Conservation (phyloP, 1,140 invertebrate genomes). For the Drosophila punjabiensis region DNA sequence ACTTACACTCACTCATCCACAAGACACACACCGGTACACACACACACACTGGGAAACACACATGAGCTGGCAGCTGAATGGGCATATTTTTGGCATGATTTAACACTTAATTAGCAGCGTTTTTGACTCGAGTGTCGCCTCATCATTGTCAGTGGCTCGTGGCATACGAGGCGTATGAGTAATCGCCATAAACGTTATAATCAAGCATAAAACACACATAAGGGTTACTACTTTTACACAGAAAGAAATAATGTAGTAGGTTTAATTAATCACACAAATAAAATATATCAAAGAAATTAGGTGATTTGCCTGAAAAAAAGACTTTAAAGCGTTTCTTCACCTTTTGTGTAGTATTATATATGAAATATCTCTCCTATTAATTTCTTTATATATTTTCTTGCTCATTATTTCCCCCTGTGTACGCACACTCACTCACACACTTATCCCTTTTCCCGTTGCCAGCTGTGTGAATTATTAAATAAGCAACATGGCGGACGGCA, state of each 20-base stretch:
- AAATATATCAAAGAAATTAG: not conserved
- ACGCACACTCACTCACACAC: not conserved
- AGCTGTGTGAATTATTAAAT: constrained; percentile 62
- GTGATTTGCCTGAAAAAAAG: no score
- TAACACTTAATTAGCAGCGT: constrained; percentile 79
- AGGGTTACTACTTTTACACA: constrained; percentile 17
- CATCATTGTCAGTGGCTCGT: constrained; percentile 59
- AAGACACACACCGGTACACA: constrained; percentile 11
- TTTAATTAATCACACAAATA: not conserved
- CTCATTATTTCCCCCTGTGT: not conserved
- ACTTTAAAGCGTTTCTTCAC: no score
- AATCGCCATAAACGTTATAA: constrained; percentile 71
- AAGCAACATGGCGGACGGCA: constrained; percentile 50
- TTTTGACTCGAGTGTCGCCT: constrained; percentile 76
- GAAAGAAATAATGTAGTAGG: not conserved
- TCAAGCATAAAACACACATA: constrained; percentile 52
- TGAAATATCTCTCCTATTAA: not conserved
- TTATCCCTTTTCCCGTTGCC: constrained; percentile 5
- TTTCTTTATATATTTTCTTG: not conserved
- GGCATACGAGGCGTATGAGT: constrained; percentile 63
- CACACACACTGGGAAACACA: constrained; percentile 2
- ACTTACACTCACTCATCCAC: constrained; percentile 31
- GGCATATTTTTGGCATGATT: constrained; percentile 78
- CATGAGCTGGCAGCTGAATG: constrained; percentile 51
- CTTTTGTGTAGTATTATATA: not conserved